A percentile compares a stretch with the other conserved stretches of the same genome.
These are phyloP conservation scores for Phoenicopterus ruber DNA, from an alignment of 2,113 vertebrate genomes.

Conservation along the genomic window DNA sequence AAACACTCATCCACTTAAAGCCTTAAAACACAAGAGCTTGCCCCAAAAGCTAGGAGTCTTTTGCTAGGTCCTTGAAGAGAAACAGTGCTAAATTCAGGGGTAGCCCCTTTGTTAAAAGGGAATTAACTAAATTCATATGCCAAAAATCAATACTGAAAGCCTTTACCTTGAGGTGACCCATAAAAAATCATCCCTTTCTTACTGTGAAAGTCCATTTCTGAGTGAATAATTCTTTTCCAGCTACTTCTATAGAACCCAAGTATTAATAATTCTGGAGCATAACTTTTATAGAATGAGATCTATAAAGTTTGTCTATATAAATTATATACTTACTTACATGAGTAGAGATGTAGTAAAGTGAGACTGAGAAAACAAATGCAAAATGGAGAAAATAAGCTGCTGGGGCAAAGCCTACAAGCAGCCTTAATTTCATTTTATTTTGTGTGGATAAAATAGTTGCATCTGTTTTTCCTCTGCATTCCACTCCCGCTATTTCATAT, in stretches of 20 bases:
- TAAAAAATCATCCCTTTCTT: not conserved
- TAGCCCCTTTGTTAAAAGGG: not conserved
- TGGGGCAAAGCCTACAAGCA: not conserved
- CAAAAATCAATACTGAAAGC: not conserved
- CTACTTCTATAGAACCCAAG: not conserved
- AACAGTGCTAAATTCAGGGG: not conserved
- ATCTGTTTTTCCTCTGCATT: not conserved
- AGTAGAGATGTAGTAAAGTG: not conserved
- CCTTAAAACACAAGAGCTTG: accelerated
- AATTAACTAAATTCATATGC: not conserved
- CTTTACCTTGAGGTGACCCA: not conserved
- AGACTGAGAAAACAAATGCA: not conserved
- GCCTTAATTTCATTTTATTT: not conserved
- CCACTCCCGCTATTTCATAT: not conserved
- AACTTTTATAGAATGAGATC: not conserved
- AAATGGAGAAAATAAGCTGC: not conserved
- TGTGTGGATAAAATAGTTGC: not conserved
- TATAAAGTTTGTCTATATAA: not conserved
- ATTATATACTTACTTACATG: not conserved
- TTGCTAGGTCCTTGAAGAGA: not conserved
- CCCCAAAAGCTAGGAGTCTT: not conserved
- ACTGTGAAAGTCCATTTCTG: not conserved
- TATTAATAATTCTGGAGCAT: not conserved
- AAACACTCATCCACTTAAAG: not conserved
- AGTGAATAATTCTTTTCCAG: not conserved